A percentile compares a stretch with the other conserved stretches of the same genome.
Conservation (phyloP, 2,113 vertebrate genomes). For the Stictonetta naevosa region DNA sequence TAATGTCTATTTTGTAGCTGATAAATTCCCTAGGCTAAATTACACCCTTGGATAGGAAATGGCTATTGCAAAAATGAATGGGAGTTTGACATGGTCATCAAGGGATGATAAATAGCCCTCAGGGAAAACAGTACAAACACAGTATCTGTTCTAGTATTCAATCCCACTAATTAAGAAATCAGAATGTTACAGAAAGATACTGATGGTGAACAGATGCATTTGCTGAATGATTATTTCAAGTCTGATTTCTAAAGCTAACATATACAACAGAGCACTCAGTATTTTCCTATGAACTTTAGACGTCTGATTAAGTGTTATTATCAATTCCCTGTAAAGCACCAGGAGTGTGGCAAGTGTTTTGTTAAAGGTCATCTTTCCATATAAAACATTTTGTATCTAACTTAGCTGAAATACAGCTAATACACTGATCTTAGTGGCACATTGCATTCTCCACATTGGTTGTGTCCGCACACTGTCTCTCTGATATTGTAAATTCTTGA, state of each 20-base stretch:
- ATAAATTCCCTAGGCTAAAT: constrained; percentile 35
- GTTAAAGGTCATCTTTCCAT: neutral
- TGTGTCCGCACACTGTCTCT: neutral
- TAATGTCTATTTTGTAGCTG: constrained; percentile 22
- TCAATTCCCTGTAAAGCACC: neutral
- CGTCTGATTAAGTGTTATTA: neutral
- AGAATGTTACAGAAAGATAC: constrained; percentile 4
- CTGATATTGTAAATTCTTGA: neutral
- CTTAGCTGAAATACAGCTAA: neutral
- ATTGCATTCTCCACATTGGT: neutral
- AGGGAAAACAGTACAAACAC: neutral
- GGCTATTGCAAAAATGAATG: neutral
- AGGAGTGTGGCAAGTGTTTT: neutral
- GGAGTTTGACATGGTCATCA: constrained; percentile 1
- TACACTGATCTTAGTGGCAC: neutral
- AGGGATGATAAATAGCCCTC: neutral
- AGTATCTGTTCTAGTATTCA: neutral
- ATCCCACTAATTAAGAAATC: constrained; percentile 34
- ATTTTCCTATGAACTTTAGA: neutral
- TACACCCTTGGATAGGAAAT: neutral
- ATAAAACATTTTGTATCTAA: neutral
- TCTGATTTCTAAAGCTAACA: neutral
- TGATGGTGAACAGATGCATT: neutral
- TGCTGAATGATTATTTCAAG: neutral
- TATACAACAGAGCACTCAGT: neutral